phyloP scores from a whole-genome alignment of 2,888 invertebrate species.

The Scaptomyza parva region DNA sequence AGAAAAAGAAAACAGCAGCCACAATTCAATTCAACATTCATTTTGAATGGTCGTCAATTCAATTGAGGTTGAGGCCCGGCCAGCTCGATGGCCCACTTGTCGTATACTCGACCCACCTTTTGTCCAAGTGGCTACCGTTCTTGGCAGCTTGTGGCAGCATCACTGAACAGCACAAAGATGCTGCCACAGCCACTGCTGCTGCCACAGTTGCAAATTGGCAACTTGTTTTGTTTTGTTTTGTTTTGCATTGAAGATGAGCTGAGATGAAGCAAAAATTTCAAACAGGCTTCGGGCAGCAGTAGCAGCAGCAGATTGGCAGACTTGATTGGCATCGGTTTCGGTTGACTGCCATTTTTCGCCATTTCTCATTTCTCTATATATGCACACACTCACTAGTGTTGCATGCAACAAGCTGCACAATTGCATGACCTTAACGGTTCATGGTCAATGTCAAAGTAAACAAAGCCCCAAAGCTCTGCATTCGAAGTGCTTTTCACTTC shows the following conservation, averaged over 20 bases:
- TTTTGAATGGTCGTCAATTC: conserved; percentile 33
- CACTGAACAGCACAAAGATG: too few species aligned
- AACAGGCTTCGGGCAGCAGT: conserved; percentile 21
- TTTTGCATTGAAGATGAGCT: conserved; percentile 41
- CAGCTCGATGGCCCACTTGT: conserved; percentile 21
- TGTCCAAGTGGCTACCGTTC: conserved; percentile 2
- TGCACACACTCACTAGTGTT: conserved; percentile 6
- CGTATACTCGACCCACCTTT: conserved; percentile 10
- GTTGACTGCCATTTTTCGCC: conserved; percentile 7
- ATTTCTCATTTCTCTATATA: conserved; percentile 10
- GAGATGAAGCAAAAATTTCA: conserved; percentile 17
- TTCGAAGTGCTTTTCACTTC: background rate
- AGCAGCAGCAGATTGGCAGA: background rate
- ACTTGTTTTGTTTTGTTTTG: conserved; percentile 31
- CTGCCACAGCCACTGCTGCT: conserved; percentile 13
- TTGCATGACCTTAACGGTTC: conserved; percentile 56
- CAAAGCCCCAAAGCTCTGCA: conserved; percentile 7
- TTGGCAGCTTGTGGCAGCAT: conserved; percentile 40
- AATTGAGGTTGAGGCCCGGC: conserved; percentile 25
- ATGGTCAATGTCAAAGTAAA: conserved; percentile 60
- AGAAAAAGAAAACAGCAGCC: background rate
- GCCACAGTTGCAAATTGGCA: conserved; percentile 49
- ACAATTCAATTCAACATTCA: conserved; percentile 20
- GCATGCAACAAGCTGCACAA: conserved; percentile 70
- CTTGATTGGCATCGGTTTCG: conserved; percentile 37